A percentile compares a stretch with the other conserved stretches of the same genome.
Evolutionary conservation across 2,888 invertebrate genomes (phyloP).

Genomic region (Blera fallax): DNA sequence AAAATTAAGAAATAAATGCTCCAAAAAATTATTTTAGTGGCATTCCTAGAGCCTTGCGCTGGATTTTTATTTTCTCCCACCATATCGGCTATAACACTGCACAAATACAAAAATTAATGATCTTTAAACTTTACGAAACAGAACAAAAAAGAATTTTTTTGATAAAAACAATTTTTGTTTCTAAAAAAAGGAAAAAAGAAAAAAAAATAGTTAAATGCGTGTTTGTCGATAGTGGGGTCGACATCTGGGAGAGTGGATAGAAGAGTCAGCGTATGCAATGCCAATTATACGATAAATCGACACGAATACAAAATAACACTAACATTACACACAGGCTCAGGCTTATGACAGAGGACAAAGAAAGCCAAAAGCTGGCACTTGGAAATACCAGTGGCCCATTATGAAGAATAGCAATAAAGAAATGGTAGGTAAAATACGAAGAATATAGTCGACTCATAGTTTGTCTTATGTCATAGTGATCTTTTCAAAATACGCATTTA

Average conservation of each 20-base stretch:
- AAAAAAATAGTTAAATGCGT: constrained; percentile 7
- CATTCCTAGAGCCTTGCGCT: neutral
- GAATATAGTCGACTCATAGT: neutral
- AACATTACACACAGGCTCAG: neutral
- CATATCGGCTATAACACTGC: constrained; percentile 11
- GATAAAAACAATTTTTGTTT: neutral
- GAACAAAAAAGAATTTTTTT: neutral
- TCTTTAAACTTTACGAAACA: constrained; percentile 3
- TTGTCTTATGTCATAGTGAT: constrained; percentile 38
- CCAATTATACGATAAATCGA: neutral
- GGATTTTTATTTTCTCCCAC: neutral
- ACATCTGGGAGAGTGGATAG: neutral
- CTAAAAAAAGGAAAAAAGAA: neutral
- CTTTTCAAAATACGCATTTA: constrained; percentile 42
- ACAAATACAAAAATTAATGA: constrained; percentile 35
- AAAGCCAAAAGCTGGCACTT: neutral
- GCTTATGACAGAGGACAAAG: neutral
- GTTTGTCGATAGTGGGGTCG: neutral
- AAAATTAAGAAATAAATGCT: neutral
- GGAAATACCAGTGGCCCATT: constrained; percentile 4
- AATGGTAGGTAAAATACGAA: neutral
- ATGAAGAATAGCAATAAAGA: constrained; percentile 14
- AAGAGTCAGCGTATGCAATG: constrained; percentile 3
- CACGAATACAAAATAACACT: neutral
- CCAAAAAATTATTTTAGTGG: neutral